Conservation (phyloP, 1,140 invertebrate genomes). For the Achatina immaculata region DNA sequence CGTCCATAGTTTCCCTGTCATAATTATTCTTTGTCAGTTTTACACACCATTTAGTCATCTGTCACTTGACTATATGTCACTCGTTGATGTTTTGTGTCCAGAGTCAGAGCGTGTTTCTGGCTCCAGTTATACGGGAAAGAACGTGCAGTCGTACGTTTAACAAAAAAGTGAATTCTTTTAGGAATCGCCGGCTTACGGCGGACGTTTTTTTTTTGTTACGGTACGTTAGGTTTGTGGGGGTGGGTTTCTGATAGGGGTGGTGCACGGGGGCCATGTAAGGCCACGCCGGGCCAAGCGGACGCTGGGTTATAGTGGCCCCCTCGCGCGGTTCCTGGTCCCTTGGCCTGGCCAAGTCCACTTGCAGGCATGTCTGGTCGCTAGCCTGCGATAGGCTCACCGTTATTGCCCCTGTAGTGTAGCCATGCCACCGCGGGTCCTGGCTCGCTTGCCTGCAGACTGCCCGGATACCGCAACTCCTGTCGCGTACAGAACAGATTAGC, state of each 20-base stretch:
- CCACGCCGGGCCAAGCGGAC: constrained; percentile 11
- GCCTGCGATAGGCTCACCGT: constrained; percentile 4
- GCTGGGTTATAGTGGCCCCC: not conserved
- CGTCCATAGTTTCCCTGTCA: too few species aligned
- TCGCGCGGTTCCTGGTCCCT: not conserved
- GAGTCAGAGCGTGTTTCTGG: too few species aligned
- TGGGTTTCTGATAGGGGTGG: not conserved
- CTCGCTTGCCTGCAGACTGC: not conserved
- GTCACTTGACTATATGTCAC: too few species aligned
- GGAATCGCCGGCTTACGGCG: too few species aligned
- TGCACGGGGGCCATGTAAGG: not conserved
- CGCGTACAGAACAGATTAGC: not conserved
- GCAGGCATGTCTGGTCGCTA: constrained; percentile 10
- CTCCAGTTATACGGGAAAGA: too few species aligned
- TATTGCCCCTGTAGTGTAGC: not conserved
- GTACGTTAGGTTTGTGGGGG: too few species aligned
- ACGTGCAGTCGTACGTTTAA: too few species aligned
- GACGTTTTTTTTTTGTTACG: too few species aligned
- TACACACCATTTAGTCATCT: too few species aligned
- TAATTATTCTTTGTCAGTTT: too few species aligned
- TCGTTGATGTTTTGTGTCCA: too few species aligned
- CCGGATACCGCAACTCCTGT: not conserved
- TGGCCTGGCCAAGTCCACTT: constrained; percentile 18
- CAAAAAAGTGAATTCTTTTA: too few species aligned
- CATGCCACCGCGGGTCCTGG: not conserved